Evolutionary conservation across 2,113 vertebrate genomes (phyloP).

Genomic region (Sarotherodon lohbergeri): DNA sequence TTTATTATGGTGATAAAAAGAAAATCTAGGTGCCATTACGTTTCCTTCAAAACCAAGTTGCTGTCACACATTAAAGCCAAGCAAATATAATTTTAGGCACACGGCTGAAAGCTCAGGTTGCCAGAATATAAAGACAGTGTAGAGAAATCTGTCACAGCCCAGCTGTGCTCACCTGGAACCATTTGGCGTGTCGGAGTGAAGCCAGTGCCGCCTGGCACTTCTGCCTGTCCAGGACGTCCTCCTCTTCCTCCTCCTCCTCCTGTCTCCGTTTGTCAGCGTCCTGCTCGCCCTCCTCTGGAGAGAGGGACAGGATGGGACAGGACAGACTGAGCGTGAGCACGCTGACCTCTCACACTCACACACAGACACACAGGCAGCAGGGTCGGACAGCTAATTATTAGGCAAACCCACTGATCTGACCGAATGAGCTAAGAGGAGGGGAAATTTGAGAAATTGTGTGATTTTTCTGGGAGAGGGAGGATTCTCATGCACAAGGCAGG

Average conservation of each 20-base stretch:
- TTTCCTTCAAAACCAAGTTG: neutral
- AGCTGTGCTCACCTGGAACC: conserved; percentile 88
- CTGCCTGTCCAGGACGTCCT: conserved; percentile 86
- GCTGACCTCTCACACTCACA: neutral
- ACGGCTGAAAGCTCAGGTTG: rapidly evolving
- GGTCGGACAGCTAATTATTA: conserved; percentile 33
- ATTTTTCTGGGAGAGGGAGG: conserved; percentile 5
- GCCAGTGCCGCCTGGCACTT: conserved; percentile 90
- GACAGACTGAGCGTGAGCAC: conserved; percentile 22
- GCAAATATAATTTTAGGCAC: neutral
- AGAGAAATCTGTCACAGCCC: neutral
- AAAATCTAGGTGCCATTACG: neutral
- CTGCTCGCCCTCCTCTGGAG: conserved; percentile 43
- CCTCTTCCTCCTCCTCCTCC: conserved; percentile 67
- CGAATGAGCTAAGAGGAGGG: conserved; percentile 4
- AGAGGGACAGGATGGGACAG: conserved; percentile 31
- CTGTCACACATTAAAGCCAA: neutral
- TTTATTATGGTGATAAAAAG: neutral
- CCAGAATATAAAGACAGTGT: neutral
- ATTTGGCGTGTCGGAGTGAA: conserved; percentile 90
- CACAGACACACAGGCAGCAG: conserved; percentile 40
- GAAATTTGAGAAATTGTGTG: conserved; percentile 3
- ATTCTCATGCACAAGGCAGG: conserved; percentile 44
- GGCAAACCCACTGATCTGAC: conserved; percentile 61
- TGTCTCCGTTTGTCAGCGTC: neutral